Evolutionary conservation across 2,797 vertebrate genomes (phyloP).

Genomic region (Enteromius treurensis): DNA sequence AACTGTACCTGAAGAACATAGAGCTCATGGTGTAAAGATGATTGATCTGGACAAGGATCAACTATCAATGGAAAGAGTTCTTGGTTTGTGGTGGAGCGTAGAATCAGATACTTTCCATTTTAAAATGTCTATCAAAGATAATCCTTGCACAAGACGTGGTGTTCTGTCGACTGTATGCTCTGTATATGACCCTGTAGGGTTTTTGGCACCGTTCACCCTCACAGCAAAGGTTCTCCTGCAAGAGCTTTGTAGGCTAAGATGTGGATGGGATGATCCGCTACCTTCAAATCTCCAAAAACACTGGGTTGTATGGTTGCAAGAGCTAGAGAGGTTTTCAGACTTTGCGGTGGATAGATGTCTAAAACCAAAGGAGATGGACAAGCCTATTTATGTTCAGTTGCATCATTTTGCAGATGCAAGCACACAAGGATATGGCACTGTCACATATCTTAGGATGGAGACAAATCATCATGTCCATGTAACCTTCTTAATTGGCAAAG

Average conservation of each 20-base stretch:
- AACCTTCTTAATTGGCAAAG: no score
- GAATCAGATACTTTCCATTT: constrained; percentile 39
- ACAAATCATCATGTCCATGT: no score
- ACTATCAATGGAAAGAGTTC: constrained; percentile 23
- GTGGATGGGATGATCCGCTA: constrained; percentile 44
- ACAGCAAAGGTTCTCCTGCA: constrained; percentile 38
- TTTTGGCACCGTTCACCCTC: constrained; percentile 37
- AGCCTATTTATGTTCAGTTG: no score
- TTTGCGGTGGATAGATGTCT: no score
- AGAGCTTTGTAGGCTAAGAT: constrained; percentile 33
- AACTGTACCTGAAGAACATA: constrained; percentile 28
- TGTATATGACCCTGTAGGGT: constrained; percentile 43
- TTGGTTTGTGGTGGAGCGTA: constrained; percentile 35
- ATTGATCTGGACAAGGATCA: constrained; percentile 31
- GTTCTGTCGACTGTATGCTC: constrained; percentile 40
- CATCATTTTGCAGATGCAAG: no score
- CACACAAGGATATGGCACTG: no score
- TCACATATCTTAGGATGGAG: no score
- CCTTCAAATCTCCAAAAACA: constrained; percentile 28
- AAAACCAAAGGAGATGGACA: no score
- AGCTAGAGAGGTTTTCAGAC: no score
- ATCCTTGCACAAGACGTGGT: constrained; percentile 25
- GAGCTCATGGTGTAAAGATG: constrained; percentile 15
- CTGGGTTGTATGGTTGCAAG: constrained; percentile 22
- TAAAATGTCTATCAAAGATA: constrained; percentile 5